Evolutionary conservation across 2,797 vertebrate species (phyloP), one percentile per base, ranked within the genome.

Genomic region (Poecilia picta): DNA sequence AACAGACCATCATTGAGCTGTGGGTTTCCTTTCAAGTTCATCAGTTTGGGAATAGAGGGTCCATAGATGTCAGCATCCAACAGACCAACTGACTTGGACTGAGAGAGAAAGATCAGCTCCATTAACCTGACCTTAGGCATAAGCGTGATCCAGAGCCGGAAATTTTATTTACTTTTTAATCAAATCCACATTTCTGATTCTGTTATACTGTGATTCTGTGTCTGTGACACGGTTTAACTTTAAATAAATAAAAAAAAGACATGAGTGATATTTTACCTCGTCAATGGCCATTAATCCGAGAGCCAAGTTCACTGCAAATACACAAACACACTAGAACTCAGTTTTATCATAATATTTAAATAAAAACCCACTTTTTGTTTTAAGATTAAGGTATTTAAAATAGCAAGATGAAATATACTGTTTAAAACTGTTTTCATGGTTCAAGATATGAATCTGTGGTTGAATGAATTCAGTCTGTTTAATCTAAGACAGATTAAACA

Each of bases 21-120:
- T 33, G 98, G 98, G 89, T 94, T 97, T 91, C 98, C 98, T 92
- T 95, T 98, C 77, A 99, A 94, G 92, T 99, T 99, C 98, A 99
- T 99, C 95, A 99, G 96, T 89, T 96, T 97, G 80, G 98, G 98
- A 90, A 99, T 82, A 0, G 98, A 99, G 28, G 98, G 98, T 1
- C 98, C 98, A 75, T 97, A 97, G 53, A 99, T 84, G 88, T 99
- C 98, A 31, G 96, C 98, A 92, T 99, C 98, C 92, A 99, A 93
- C 86, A 99, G 93, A 28, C 98, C 98, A 49, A 99, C 94, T 0
- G 95, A 89, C 92, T 97, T 97, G 0, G 92, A 94, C 98, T 98
- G 77, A 49, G 78, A 88, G 73, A 84, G n/a, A 80, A 72, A 8
- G 25, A 33, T 5, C 43, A 16, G n/a, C 16, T 53, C 15, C 13